phyloP scores from a whole-genome alignment of 2,888 invertebrate genomes.

The Blomia tropicalis region DNA sequence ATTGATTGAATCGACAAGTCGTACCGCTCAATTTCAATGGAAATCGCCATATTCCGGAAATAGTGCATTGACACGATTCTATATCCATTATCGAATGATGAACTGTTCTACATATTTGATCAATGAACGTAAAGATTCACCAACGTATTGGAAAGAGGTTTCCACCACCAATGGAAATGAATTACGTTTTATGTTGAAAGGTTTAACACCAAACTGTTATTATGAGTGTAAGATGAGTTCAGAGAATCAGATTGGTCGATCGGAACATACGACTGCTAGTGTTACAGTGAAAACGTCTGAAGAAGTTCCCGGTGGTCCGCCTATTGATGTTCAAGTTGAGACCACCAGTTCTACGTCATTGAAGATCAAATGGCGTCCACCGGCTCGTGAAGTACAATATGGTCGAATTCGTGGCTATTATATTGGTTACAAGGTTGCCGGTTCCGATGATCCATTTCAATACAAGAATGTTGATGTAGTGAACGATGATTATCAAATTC shows the following conservation, averaged over 20 bases:
- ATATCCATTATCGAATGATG: conserved; percentile 29
- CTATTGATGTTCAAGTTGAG: conserved; percentile 22
- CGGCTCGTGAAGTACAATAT: conserved; percentile 34
- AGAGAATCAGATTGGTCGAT: conserved; percentile 35
- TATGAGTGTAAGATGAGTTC: conserved; percentile 36
- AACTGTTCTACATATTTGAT: conserved; percentile 32
- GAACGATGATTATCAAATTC: not conserved
- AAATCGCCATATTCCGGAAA: conserved; percentile 37
- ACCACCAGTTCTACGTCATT: conserved; percentile 25
- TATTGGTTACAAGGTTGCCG: conserved; percentile 34
- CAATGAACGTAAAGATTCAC: conserved; percentile 33
- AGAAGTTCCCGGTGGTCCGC: conserved; percentile 31
- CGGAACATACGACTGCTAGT: conserved; percentile 33
- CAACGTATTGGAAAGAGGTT: conserved; percentile 7
- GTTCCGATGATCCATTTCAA: conserved; percentile 28
- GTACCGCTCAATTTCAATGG: conserved; percentile 34
- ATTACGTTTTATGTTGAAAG: not conserved
- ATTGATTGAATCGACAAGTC: conserved; percentile 33
- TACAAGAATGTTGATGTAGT: conserved; percentile 30
- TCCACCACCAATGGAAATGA: conserved; percentile 4
- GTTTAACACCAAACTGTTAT: conserved; percentile 34
- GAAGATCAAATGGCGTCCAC: conserved; percentile 31
- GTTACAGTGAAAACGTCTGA: conserved; percentile 34
- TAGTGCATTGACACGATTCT: conserved; percentile 30
- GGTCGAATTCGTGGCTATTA: conserved; percentile 38